Conservation (phyloP, 2,113 vertebrate species). For the Oryzias melastigma region DNA sequence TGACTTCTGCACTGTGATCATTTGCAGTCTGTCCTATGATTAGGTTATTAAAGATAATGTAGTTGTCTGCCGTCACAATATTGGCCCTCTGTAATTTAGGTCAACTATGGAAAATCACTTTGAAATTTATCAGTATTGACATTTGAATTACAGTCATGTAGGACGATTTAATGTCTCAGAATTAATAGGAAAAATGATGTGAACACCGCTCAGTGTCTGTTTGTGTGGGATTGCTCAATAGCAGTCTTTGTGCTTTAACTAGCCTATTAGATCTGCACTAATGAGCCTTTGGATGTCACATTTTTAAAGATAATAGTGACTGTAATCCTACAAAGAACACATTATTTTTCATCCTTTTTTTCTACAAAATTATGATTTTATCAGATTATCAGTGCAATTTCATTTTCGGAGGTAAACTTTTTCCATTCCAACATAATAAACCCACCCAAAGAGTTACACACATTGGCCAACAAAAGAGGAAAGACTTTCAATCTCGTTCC, state of each 20-base stretch:
- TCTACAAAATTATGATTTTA: too few relatives aligned
- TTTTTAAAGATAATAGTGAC: too few relatives aligned
- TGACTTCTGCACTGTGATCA: constrained; percentile 73
- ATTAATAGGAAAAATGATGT: constrained; percentile 62
- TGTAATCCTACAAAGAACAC: too few relatives aligned
- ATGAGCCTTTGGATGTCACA: neutral
- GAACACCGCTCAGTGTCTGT: constrained; percentile 39
- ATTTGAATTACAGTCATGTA: constrained; percentile 74
- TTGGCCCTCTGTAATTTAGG: constrained; percentile 73
- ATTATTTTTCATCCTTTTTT: too few relatives aligned
- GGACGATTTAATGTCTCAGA: constrained; percentile 69
- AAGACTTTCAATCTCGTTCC: constrained; percentile 66
- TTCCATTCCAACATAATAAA: constrained; percentile 1
- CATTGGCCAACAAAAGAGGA: constrained; percentile 60
- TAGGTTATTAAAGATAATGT: constrained; percentile 81
- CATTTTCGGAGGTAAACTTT: constrained; percentile 7
- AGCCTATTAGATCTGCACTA: constrained; percentile 26
- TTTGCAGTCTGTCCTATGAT: constrained; percentile 72
- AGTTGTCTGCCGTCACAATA: constrained; percentile 80
- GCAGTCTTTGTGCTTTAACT: constrained; percentile 25
- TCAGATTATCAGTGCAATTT: neutral
- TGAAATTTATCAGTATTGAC: constrained; percentile 79
- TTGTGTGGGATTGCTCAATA: constrained; percentile 54
- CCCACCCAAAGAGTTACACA: constrained; percentile 37
- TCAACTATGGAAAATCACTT: constrained; percentile 80